These are phyloP conservation scores for Oreotrochilus melanogaster DNA, from an alignment of 2,113 vertebrate genomes.

Conservation along the genomic window DNA sequence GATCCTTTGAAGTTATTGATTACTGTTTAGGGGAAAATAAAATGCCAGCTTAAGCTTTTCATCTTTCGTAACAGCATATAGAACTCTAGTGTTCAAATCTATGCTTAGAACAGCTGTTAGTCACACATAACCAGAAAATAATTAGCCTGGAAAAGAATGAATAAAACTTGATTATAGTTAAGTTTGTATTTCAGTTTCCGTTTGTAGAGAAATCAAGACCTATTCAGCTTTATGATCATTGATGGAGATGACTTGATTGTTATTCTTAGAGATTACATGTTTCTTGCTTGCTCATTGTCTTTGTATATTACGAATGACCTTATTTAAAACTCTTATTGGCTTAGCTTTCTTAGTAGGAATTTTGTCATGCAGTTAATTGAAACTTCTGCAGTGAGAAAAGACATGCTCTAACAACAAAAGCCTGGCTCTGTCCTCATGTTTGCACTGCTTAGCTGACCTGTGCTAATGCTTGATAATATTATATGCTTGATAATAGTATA, in stretches of 20 bases:
- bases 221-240: not conserved
- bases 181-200: not conserved
- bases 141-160: conserved; percentile 3
- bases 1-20: conserved; percentile 17
- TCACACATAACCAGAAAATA: not conserved
- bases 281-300: not conserved
- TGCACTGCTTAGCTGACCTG: not conserved
- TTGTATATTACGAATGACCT: not conserved
- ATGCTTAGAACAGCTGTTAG: not conserved
- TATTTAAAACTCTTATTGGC: not conserved
- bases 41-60: not conserved
- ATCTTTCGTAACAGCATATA: not conserved
- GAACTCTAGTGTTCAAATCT: not conserved
- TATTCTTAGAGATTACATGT: not conserved
- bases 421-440: not conserved
- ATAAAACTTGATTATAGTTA: conserved; percentile 22
- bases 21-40: not conserved
- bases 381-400: not conserved
- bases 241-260: not conserved
- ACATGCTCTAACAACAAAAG: not conserved
- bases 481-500: not conserved
- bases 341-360: not conserved
- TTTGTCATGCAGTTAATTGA: not conserved
- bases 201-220: not conserved
- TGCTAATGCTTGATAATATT: not conserved